Evolutionary conservation across 2,888 invertebrate species (phyloP).

Genomic region (Tetanocera ferruginea): DNA sequence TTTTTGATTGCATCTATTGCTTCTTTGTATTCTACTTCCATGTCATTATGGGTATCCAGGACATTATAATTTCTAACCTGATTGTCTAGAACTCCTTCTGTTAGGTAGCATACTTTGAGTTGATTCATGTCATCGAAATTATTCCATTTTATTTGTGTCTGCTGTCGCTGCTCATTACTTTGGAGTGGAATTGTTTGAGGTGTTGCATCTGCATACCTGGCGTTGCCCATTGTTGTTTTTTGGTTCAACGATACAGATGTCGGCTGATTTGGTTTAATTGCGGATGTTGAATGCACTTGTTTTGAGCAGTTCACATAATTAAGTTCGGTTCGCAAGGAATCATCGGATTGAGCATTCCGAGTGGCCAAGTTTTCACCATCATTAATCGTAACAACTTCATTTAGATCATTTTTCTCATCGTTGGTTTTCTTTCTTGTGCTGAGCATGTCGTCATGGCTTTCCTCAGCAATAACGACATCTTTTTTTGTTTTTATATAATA

Average conservation of each 20-base stretch:
- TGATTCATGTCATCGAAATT: constrained; percentile 42
- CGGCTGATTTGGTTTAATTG: constrained; percentile 38
- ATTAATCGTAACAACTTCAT: neutral
- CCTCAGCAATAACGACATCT: constrained; percentile 32
- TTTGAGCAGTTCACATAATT: constrained; percentile 25
- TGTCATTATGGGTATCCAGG: neutral
- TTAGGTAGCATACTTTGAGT: neutral
- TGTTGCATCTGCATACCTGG: constrained; percentile 35
- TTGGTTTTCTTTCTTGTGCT: neutral
- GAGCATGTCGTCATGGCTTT: neutral
- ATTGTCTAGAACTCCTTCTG: neutral
- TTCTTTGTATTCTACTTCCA: constrained; percentile 33
- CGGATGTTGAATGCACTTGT: constrained; percentile 2
- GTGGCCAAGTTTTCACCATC: neutral
- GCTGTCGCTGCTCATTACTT: constrained; percentile 25
- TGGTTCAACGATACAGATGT: neutral
- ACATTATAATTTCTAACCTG: constrained; percentile 17
- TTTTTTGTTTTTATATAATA: constrained; percentile 55
- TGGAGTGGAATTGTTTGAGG: constrained; percentile 2
- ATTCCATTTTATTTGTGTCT: constrained; percentile 47
- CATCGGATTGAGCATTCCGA: neutral
- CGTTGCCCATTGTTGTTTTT: neutral
- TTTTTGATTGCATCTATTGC: constrained; percentile 32
- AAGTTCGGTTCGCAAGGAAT: constrained; percentile 19
- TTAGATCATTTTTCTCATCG: neutral